Base-by-base conservation (phyloP, 2,888 invertebrate species). In the Cosmia pyralina region DNA sequence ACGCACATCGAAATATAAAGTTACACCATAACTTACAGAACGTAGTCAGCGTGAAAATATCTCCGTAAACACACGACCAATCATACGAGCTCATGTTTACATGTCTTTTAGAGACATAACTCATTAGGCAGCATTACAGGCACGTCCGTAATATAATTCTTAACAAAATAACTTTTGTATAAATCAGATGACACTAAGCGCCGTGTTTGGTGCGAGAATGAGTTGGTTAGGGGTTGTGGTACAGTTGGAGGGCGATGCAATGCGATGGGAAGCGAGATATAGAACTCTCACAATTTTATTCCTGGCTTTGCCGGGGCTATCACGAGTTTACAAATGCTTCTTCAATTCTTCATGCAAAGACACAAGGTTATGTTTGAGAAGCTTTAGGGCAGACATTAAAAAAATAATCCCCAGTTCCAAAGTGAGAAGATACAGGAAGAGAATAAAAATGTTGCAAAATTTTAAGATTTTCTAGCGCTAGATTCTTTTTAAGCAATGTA, bases 181-280 rank as follows among this genome's bases (percentile, higher is more conserved):
- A 90, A 91, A 90, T 91, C 90, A 90, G 85, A 81, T 74, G 85
- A 74, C 75, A 74, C 78, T 87, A 86, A 90, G 89, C 88, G 89
- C 88, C 88, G 80, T 85, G 82, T 78, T 81, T 81, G 81, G 84
- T 69, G 73, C 79, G 84, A 86, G 79, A 84, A 85, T 80, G 65
- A 78, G 81, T 28, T 2, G 28, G 15, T 13, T 69, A 46, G 69
- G 59, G 76, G 5, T 0, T 0, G 52, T 57, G 3, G 0, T 7
- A 4, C 34, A 85, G 41, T 41, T 22, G 57, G 19, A 70, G 66
- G n/a, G 10, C 1, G 11, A 58, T 59, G 50, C 62, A 46, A 67
- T 22, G 70, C 44, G 10, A 80, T 67, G 50, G 0, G 0, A n/a
- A 28, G 48, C 34, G n/a, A 55, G 15, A 1, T 8, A 41, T 8